Evolutionary conservation across 1,140 invertebrate genomes (phyloP), one percentile per base, ranked within the genome.

Genomic region (Trialeurodes vaporariorum): DNA sequence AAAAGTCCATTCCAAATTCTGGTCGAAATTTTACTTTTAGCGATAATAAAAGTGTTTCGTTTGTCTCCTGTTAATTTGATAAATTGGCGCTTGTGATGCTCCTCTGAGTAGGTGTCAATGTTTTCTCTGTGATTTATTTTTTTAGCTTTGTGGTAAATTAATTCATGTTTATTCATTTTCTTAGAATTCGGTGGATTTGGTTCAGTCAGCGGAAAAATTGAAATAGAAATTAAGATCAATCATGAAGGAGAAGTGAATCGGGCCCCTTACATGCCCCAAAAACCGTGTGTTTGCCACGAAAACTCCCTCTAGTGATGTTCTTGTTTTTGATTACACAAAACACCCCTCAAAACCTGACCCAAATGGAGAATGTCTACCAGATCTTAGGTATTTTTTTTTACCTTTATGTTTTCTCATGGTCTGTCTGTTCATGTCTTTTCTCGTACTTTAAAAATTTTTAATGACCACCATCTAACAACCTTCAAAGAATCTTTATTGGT

Each of bases 171-270:
- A 25, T 24, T 25, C 66, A 60, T 1, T n/a, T n/a, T n/a, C 71
- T 67, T 78, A 89, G 97, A 99, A 83, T 99, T 98, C 83, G 98
- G 98, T 72, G 98, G 98, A 0, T 99, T 99, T 82, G 97, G 98
- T 26, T 98, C 96, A 1, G 95, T 99, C 2, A 96, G 93, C 74
- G 98, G 97, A 2, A 99, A 99, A 80, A 99, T 99, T 75, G 97
- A 99, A 79, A 98, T 99, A 73, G 97, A 99, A 80, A 99, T 99
- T 40, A 98, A 99, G 80, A 99, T 99, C 69, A 99, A 99, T 79
- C 98, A 99, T 76, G 98, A 99, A 78, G 98, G 98, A 1, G 98
- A 99, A 81, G 98, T 99, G 11, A 99, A 99, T 77, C 81, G 98
- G 72, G 98, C 98, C 1, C 85, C 98, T 26, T 99, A 96, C 75